Evolutionary conservation across 2,113 vertebrate species (phyloP), one percentile per base, ranked within the genome.

Genomic region (Acinonyx jubatus): DNA sequence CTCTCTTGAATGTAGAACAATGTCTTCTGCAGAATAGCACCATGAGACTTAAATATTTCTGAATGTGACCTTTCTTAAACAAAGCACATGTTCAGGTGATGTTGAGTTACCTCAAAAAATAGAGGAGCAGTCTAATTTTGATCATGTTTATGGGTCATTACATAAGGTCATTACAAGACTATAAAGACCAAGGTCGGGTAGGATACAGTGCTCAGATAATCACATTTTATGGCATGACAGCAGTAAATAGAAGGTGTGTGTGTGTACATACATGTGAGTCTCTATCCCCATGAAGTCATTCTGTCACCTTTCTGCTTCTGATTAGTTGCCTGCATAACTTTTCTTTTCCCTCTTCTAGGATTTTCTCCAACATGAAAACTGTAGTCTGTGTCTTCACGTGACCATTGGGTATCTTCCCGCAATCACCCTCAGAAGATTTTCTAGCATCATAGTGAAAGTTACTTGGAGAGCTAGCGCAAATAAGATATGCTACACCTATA

Each of bases 251-350:
- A 63, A 86, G 25, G 3, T 29, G n/a, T 68, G 25, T 21, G 57
- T 76, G 29, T 27, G 29, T 90, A 36, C 19, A 15, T 33, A 19
- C 31, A 9, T 61, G 15, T 41, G 23, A 41, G 10, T 85, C 16
- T n/a, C 10, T 25, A 36, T 65, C 25, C n/a, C 36, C 36, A 41
- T 13, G n/a, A 7, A 73, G 21, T 74, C 79, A 38, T 10, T 66
- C 12, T 82, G 29, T 91, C 61, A 78, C 23, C 66, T 88, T 95
- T 93, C 55, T 97, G 61, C 48, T 94, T 88, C 85, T 45, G 66
- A 1, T 79, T 76, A 84, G 41, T 76, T 68, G 18, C 41, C 55
- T 92, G 21, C 50, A 5, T 23, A 52, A 33, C 23, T 57, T 36
- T 73, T 57, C 36, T 4, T 15, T 90, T 74, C 73, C 69, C 15